Evolutionary conservation across 2,888 invertebrate genomes (phyloP).

Genomic region (Sesia apiformis): DNA sequence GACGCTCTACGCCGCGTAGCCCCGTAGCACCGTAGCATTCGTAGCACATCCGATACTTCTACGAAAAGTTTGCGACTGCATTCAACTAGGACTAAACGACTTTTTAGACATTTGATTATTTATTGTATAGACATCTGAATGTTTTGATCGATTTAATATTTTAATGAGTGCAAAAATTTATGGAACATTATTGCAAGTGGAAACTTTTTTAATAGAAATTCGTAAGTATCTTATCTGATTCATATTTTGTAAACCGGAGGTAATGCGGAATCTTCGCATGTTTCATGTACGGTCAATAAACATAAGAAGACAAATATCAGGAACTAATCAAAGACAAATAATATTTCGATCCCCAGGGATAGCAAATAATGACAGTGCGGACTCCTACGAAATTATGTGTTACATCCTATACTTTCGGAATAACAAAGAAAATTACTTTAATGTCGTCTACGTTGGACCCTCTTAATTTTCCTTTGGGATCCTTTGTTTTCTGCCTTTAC

Average conservation of each 20-base stretch:
- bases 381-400: too few relatives aligned
- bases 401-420: constrained; percentile 6
- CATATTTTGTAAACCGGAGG: too few relatives aligned
- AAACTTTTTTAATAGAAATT: constrained; percentile 24
- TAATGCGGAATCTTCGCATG: too few relatives aligned
- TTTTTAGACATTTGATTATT: too few relatives aligned
- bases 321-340: too few relatives aligned
- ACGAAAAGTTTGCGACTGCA: constrained; percentile 16
- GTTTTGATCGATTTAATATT: neutral
- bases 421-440: constrained; percentile 48
- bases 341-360: too few relatives aligned
- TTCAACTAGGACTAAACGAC: too few relatives aligned
- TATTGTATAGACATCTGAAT: too few relatives aligned
- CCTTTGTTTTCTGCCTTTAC: constrained; percentile 42
- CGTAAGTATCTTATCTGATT: constrained; percentile 4
- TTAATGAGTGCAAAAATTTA: neutral
- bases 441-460: constrained; percentile 30
- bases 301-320: too few relatives aligned
- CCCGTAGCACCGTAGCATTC: constrained; percentile 21
- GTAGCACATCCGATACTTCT: constrained; percentile 19
- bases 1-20: constrained; percentile 47
- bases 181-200: constrained; percentile 13
- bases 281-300: too few relatives aligned
- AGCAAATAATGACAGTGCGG: too few relatives aligned
- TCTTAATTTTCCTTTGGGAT: constrained; percentile 40